Base-by-base conservation (phyloP, 2,888 invertebrate species). In the Microchrysa polita region DNA sequence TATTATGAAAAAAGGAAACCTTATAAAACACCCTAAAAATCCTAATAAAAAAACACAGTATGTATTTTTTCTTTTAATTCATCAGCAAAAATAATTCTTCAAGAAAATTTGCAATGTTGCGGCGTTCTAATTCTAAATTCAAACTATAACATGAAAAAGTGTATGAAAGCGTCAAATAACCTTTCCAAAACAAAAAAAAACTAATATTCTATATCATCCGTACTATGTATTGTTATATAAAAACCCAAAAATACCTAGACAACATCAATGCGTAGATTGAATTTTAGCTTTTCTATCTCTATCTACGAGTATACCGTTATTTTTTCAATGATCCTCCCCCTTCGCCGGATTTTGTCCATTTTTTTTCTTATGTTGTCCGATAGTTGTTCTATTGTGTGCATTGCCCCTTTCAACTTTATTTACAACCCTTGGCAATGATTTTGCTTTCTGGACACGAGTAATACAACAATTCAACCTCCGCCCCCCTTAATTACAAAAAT, bases 81-180 rank as follows among this genome's bases (percentile, higher is more conserved):
- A 67, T 20, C 34, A 23, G 53, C 7, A 27, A 14, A 53, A 34
- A n/a, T n/a, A 20, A 44, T 14, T 69, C 69, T 22, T 65, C 10
- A 10, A 18, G 10, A 5, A 44, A 55, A 42, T 69, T 57, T 42
- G 16, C 55, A 69, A 69, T 7, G 4, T 69, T 55, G 40, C 40
- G 69, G 69, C 69, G 69, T 69, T 69, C 10, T 40, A 69, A 69
- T 69, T 69, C 69, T 69, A 69, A 69, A 69, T 57, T 40, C 55
- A 67, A 48, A 20, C 10, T 20, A 22, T n/a, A n/a, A n/a, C n/a
- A 22, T 16, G 55, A 55, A 16, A 55, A 55, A 18, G 18, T 55
- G 10, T 18, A 55, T 20, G 22, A 55, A 10, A 16, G 48, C 48
- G 16, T 48, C 48, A 48, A n/a, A n/a, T n/a, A n/a, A 48, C 12